phyloP scores from a whole-genome alignment of 2,797 vertebrate species.

The Pangasius sanitwongsei region DNA sequence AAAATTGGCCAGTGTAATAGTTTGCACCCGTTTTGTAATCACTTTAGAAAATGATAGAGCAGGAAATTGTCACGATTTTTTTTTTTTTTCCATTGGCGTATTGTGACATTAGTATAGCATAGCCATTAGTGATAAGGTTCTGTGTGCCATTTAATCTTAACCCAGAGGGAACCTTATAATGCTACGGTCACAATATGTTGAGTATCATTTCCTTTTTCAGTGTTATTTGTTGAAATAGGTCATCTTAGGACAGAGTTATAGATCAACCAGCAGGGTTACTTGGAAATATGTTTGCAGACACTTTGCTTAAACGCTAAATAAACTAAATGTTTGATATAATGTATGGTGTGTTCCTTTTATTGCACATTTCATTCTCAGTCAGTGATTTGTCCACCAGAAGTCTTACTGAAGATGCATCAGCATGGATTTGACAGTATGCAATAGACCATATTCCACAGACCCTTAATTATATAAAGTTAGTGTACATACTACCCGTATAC shows the following conservation, averaged over 20 bases:
- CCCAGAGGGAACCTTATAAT: not conserved
- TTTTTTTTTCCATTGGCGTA: not conserved
- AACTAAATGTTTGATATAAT: not conserved
- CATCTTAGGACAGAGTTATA: not conserved
- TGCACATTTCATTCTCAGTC: not conserved
- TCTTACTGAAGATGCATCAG: not conserved
- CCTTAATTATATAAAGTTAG: not conserved
- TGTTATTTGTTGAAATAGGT: slow-evolving; percentile 9
- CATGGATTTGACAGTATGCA: not conserved
- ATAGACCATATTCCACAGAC: not conserved
- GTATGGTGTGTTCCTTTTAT: not conserved
- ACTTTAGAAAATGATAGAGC: not conserved
- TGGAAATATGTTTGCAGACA: not conserved
- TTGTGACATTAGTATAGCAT: not conserved
- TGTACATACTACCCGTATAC: not conserved
- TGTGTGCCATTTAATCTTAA: not conserved
- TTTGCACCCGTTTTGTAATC: slow-evolving; percentile 1
- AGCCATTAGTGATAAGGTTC: not conserved
- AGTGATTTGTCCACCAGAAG: not conserved
- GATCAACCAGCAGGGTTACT: not conserved
- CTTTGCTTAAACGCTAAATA: not conserved
- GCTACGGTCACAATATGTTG: not conserved
- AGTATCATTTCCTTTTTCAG: slow-evolving; percentile 2
- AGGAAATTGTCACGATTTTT: not conserved
- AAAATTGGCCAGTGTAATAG: not conserved